Evolutionary conservation across 2,888 invertebrate genomes (phyloP).

Genomic region (Troides oblongomaculatus): DNA sequence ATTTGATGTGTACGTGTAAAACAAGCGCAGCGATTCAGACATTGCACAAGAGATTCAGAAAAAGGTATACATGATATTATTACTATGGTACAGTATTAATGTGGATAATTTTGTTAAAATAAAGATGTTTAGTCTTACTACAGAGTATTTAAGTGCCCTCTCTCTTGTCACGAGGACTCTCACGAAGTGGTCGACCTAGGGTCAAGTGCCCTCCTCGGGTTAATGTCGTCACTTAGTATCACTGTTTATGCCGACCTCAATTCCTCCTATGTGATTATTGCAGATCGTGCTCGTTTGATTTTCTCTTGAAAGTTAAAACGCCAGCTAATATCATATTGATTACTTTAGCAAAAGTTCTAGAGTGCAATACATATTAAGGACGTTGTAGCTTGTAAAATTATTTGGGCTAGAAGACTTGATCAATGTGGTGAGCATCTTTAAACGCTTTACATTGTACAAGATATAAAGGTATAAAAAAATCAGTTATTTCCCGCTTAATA

Average conservation of each 20-base stretch:
- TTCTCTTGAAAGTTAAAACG: not conserved
- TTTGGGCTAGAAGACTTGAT: too few species aligned
- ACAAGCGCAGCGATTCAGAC: slow-evolving; percentile 1
- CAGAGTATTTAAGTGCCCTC: slow-evolving; percentile 5
- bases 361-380: too few species aligned
- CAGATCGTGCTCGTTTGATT: too few species aligned
- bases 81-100: not conserved
- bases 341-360: too few species aligned
- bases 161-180: slow-evolving; percentile 18
- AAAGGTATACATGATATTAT: not conserved
- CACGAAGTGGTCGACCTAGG: slow-evolving; percentile 11
- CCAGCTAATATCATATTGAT: not conserved
- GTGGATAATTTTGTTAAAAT: slow-evolving; percentile 1
- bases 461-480: too few species aligned
- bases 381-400: too few species aligned
- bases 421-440: too few species aligned
- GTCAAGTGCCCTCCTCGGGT: slow-evolving; percentile 21
- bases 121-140: slow-evolving; percentile 11
- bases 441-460: too few species aligned
- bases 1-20: slow-evolving; percentile 17
- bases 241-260: slow-evolving; percentile 12
- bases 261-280: not conserved
- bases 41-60: not conserved
- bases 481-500: too few species aligned
- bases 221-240: slow-evolving; percentile 20